Base-by-base conservation (phyloP, 1,140 invertebrate genomes). In the Drosophila parabipectinata region DNA sequence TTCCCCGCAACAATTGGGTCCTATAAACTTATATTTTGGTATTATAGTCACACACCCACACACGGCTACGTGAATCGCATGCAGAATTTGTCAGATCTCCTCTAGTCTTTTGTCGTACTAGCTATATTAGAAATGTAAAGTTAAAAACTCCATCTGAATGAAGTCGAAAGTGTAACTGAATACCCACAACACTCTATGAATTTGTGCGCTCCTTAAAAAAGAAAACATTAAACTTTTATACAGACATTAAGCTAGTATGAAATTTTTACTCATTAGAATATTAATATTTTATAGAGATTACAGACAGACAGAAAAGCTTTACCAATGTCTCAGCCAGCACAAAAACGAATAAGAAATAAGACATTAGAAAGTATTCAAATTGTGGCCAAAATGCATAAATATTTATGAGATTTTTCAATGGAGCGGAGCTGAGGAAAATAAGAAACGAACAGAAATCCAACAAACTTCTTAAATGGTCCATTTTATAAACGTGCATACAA, bases 401-500 rank as follows among this genome's bases (percentile, higher is more conserved):
- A 68, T 59, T 53, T 48, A 56, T 39, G 64, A 14, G 67, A 39
- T 34, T 34, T 37, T 50, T 57, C 64, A 69, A 47, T 48, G 10
- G 50, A 44, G 28, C 26, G 61, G 26, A 26, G 45, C 47, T 26
- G 39, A 34, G 5, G 37, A 3, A 24, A 64, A 12, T 15, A 47
- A 47, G 18, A 39, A 30, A 41, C 15, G 39, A 56, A 21, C 21
- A 21, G 55, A 51, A 56, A 58, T 45, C 41, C n/a, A 24, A 63
- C 18, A 61, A 69, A 75, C 61, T 82, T 79, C 79, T 82, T 79
- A 77, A 88, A 88, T 83, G 84, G 83, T 88, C 83, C 83, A 88
- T 88, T 88, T 88, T 83, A 79, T 71, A 55, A 69, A 79, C 52
- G 64, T 62, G 68, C 79, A 83, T 54, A 83, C 79, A 83, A 77